Evolutionary conservation across 2,113 vertebrate genomes (phyloP).

Genomic region (Nothocercus julius): DNA sequence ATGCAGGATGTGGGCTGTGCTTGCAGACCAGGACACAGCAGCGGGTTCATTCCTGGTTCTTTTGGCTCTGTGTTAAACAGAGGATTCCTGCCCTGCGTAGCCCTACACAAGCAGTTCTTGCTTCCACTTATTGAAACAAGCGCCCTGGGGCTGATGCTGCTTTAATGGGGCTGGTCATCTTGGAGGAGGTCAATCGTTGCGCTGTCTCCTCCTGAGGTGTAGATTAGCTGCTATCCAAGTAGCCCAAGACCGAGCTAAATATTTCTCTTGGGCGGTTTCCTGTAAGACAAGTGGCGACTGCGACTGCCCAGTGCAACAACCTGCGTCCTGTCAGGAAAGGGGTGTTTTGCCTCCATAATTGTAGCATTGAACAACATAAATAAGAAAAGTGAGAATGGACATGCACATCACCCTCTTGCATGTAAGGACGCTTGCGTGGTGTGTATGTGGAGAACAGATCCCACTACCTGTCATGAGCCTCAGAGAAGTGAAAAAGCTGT

Average conservation of each 20-base stretch:
- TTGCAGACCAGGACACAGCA: background rate
- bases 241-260: fast-evolving
- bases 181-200: background rate
- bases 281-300: background rate
- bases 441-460: fast-evolving
- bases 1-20: background rate
- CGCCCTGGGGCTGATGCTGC: fast-evolving
- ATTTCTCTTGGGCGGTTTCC: background rate
- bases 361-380: background rate
- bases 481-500: background rate
- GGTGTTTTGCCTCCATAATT: background rate
- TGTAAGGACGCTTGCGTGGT: fast-evolving
- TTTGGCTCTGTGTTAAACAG: fast-evolving
- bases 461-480: background rate
- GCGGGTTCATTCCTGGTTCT: background rate
- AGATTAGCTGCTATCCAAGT: fast-evolving
- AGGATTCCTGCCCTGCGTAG: background rate
- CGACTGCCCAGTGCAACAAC: background rate
- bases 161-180: fast-evolving
- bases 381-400: fast-evolving
- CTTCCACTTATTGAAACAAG: background rate
- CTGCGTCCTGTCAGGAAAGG: fast-evolving
- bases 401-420: fast-evolving
- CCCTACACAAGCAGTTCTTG: background rate
- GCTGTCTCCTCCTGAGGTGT: background rate